A percentile compares a stretch with the other conserved stretches of the same genome.
These are phyloP conservation scores for Sternarchorhynchus goeldii DNA, from an alignment of 2,797 vertebrate genomes.

Conservation along the genomic window DNA sequence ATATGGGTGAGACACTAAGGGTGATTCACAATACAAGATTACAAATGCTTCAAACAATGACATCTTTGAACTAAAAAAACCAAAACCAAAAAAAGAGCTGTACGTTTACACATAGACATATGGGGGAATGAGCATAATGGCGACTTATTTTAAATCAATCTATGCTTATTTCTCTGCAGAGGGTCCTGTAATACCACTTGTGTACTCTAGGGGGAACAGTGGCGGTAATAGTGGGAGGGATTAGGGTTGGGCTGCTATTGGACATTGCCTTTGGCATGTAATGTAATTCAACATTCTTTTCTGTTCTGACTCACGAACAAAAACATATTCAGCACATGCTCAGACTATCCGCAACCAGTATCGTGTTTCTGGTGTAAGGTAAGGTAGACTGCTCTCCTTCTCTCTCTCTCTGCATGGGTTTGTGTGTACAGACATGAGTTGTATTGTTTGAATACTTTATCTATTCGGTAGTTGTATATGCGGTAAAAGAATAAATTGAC, in stretches of 20 bases:
- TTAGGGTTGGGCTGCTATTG: constrained; percentile 12
- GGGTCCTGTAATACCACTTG: background rate
- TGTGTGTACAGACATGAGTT: background rate
- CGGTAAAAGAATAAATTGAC: too few relatives aligned
- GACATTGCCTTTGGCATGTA: constrained; percentile 19
- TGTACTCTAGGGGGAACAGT: constrained; percentile 30
- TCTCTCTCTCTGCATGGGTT: background rate
- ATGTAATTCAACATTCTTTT: constrained; percentile 12
- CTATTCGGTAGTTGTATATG: background rate
- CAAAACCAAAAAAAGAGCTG: too few relatives aligned
- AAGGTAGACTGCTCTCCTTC: background rate
- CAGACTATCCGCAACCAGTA: constrained; percentile 1
- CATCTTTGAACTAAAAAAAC: too few relatives aligned
- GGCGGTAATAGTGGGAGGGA: background rate
- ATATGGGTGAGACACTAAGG: too few relatives aligned
- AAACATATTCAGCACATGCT: background rate
- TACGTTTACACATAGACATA: too few relatives aligned
- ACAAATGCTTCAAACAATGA: too few relatives aligned
- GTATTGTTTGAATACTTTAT: background rate
- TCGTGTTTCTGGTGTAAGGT: constrained; percentile 19
- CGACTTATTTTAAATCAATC: too few relatives aligned
- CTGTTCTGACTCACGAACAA: constrained; percentile 12
- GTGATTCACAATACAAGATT: too few relatives aligned
- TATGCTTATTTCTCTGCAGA: too few relatives aligned
- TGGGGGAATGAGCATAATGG: too few relatives aligned